Base-by-base conservation (phyloP, 2,888 invertebrate genomes). In the Branchinecta sandiegonensis region DNA sequence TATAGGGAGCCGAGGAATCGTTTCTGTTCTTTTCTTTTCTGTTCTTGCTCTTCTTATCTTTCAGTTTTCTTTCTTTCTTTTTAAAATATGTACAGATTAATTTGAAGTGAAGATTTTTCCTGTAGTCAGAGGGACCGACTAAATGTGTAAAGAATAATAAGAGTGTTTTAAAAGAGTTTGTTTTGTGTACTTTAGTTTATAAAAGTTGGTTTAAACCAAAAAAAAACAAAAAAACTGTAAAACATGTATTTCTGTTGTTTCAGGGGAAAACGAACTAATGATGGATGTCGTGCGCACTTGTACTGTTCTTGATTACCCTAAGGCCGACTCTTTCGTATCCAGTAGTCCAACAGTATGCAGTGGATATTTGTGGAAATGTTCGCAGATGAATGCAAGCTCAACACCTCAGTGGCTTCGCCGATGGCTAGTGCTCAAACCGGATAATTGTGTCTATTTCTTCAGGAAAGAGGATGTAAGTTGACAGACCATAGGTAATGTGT, bases 371-470 rank as follows among this genome's bases (percentile, higher is more conserved):
- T 66, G 69, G 69, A 70, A 70, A 66, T 23, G 48, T 64, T 66
- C 66, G 67, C 37, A 37, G 37, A n/a, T 46, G 50, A 37, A 46
- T 64, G 50, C 12, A 47, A 65, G 47, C 56, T 48, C 47, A 9
- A 17, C 37, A 46, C 68, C 10, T 37, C 69, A 56, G 66, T 95
- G 94, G 94, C 87, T 90, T 67, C 82, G 89, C 69, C 81, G 95
- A 72, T 95, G 91, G 90, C 94, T 94, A 79, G 87, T 89, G 72
- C 81, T 95, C 69, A 88, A 93, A 74, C 85, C 88, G 68, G 94
- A 95, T 80, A 90, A 92, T 80, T 94, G 93, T 80, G 83, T 95
- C 71, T 95, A 94, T 79, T 94, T 90, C 80, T 95, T 94, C 80
- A 94, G 94, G 82, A 89, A 88, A 75, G 90, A 92, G 79, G 83